These are phyloP conservation scores for Rana temporaria DNA, from an alignment of 2,113 vertebrate species.

Conservation along the genomic window DNA sequence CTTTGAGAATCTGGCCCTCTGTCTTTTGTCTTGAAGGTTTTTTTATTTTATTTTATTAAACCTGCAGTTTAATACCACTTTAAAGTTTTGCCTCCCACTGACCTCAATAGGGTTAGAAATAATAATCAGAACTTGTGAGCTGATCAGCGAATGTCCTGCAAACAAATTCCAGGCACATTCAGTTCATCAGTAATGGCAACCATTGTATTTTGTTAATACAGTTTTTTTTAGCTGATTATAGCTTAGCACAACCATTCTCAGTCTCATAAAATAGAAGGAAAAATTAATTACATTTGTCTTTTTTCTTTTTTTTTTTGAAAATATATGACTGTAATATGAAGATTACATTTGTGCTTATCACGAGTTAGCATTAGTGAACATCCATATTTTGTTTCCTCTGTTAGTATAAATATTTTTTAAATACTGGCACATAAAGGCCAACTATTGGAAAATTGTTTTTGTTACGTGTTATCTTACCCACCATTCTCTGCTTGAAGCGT, in stretches of 20 bases:
- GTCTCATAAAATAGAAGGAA: not conserved
- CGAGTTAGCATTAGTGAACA: not conserved
- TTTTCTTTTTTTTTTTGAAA: not conserved
- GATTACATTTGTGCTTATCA: slow-evolving; percentile 1
- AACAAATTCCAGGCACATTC: no score
- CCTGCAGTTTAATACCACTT: no score
- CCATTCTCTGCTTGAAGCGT: no score
- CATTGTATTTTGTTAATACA: no score
- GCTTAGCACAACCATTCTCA: not conserved
- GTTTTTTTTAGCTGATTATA: not conserved
- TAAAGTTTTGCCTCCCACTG: no score
- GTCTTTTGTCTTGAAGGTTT: no score
- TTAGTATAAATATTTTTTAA: not conserved
- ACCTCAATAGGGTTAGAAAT: no score
- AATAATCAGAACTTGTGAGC: no score
- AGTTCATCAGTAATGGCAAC: no score
- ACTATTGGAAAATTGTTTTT: not conserved
- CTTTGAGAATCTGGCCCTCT: no score
- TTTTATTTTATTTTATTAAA: no score
- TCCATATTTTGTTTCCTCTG: not conserved
- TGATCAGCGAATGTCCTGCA: no score
- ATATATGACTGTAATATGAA: not conserved
- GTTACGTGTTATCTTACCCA: not conserved
- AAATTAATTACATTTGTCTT: not conserved
- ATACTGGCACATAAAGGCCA: not conserved